Evolutionary conservation across 2,888 invertebrate genomes (phyloP), one percentile per base, ranked within the genome.

Genomic region (Megalurothrips usitatus): DNA sequence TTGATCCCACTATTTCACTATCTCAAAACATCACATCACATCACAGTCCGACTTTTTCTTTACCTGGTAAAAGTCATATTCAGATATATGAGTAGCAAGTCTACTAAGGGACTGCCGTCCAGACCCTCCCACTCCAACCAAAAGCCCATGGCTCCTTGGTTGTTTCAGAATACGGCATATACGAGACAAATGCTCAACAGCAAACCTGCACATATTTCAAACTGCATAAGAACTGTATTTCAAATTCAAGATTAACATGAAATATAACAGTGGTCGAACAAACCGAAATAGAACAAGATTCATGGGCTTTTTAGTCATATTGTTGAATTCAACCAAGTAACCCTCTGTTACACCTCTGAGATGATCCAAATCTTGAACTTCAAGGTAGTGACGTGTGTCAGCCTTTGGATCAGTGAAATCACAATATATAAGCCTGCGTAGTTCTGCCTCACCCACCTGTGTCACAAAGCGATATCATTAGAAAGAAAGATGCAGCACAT

Each of bases 261-360:
- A 48, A 81, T 23, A 52, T 86, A 80, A 68, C 23, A n/a, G 47
- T 58, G 81, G 6, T 4, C 34, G 81, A 63, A 80, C 43, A 82
- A 87, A 94, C 92, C 93, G 92, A 87, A 96, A 96, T 58, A 98
- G 88, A 3, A 98, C 97, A 81, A 98, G 90, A 87, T 96, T 94
- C 98, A 98, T 98, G 0, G 97, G 97, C 86, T 97, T 97, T 87
- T 96, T 98, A 14, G 95, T 94, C 95, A 98, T 96, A 84, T 96
- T 95, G 87, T 98, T 98, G 86, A 93, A 97, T 86, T 98, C 98
- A 0, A 92, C 92, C 19, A 98, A 89, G 88, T 95, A 97, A 0
- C 93, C 93, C 84, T 98, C 97, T 0, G 96, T 96, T 10, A 96
- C 94, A 0, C 91, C 88, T 82, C 93, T 92, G 81, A 98, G 88